These are phyloP conservation scores for Aphelinus certus DNA, from an alignment of 1,140 invertebrate species.

Conservation along the genomic window DNA sequence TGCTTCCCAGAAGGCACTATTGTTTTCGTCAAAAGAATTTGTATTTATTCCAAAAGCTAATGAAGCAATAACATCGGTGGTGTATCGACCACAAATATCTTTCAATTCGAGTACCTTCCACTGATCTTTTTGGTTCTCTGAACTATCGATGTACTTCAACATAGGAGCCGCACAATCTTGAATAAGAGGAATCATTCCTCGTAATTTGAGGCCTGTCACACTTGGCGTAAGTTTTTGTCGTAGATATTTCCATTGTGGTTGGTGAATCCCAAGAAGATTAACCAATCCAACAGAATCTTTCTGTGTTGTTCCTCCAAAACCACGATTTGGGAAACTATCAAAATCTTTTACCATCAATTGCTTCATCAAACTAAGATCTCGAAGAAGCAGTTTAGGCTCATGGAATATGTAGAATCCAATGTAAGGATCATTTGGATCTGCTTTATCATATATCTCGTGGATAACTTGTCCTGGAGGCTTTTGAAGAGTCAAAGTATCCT, in stretches of 20 bases:
- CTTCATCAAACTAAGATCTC: slow-evolving; percentile 64
- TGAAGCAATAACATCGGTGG: slow-evolving; percentile 68
- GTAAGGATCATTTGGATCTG: slow-evolving; percentile 49
- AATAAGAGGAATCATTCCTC: slow-evolving; percentile 64
- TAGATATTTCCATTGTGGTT: slow-evolving; percentile 57
- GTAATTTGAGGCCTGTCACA: slow-evolving; percentile 65
- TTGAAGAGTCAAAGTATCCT: slow-evolving; percentile 44
- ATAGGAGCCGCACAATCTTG: slow-evolving; percentile 48
- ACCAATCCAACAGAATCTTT: slow-evolving; percentile 47
- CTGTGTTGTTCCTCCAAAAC: slow-evolving; percentile 49
- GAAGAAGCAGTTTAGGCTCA: slow-evolving; percentile 57
- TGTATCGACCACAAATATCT: slow-evolving; percentile 58
- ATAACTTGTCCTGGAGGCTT: slow-evolving; percentile 55
- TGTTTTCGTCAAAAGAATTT: slow-evolving; percentile 55
- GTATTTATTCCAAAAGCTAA: slow-evolving; percentile 65
- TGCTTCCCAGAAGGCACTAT: slow-evolving; percentile 55
- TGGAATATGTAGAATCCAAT: slow-evolving; percentile 62
- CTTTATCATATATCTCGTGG: slow-evolving; percentile 51
- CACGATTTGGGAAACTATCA: slow-evolving; percentile 63
- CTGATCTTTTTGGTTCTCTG: slow-evolving; percentile 17
- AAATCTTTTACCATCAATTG: slow-evolving; percentile 65
- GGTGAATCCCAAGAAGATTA: slow-evolving; percentile 50
- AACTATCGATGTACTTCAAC: slow-evolving; percentile 44
- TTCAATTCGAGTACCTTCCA: slow-evolving; percentile 53
- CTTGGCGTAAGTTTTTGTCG: slow-evolving; percentile 62